These are phyloP conservation scores for Oceanodroma tethys DNA, from an alignment of 2,113 vertebrate species.

Conservation along the genomic window DNA sequence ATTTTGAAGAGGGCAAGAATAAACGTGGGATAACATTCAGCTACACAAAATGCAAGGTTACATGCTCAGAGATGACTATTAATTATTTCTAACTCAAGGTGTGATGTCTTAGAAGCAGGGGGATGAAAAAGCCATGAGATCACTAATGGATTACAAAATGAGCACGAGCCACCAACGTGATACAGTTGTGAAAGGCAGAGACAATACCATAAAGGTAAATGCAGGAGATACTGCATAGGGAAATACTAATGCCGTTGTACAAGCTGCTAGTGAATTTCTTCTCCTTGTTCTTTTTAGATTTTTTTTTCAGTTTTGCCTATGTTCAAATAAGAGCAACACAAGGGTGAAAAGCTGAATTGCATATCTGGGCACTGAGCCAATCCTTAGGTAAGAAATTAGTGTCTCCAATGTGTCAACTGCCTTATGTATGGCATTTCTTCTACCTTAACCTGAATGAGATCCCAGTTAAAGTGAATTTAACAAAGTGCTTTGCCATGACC, in stretches of 20 bases:
- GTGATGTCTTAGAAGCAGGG: background rate
- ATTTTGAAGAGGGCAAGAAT: background rate
- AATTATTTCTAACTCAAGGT: background rate
- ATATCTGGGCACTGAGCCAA: background rate
- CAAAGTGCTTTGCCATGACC: background rate
- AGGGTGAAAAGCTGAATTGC: background rate
- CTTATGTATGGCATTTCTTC: background rate
- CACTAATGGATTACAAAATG: background rate
- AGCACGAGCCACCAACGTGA: background rate
- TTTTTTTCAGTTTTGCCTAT: background rate
- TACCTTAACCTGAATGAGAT: background rate
- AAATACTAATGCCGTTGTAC: background rate
- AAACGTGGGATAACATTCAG: background rate
- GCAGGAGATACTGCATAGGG: background rate
- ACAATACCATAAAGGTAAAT: background rate
- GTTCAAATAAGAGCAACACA: background rate
- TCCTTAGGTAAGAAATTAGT: background rate
- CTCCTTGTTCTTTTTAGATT: accelerated
- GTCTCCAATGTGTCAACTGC: background rate
- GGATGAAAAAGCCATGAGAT: background rate
- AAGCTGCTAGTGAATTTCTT: background rate
- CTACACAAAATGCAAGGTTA: background rate
- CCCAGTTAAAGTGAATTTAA: background rate
- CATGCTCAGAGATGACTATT: background rate
- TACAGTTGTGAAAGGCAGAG: background rate